Conservation (phyloP, 2,797 vertebrate species). For the Tarsius wallacei region DNA sequence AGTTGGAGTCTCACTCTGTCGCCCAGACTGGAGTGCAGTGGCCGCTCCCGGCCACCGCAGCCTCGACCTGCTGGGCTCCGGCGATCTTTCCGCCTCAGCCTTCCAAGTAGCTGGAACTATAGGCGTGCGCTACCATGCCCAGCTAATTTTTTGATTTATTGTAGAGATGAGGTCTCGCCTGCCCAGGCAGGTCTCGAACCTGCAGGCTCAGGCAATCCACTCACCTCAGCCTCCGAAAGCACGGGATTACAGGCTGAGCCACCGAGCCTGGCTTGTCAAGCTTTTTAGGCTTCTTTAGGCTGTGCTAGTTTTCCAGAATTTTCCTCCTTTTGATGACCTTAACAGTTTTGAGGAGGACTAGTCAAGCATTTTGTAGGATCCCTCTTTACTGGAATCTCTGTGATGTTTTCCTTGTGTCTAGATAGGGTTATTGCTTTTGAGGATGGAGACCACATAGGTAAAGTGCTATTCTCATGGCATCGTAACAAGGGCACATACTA, state of each 20-base stretch:
- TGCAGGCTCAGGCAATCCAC: background rate
- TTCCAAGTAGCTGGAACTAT: too few relatives aligned
- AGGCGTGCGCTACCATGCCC: too few relatives aligned
- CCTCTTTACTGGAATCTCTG: background rate
- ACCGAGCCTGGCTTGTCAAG: too few relatives aligned
- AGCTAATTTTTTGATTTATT: too few relatives aligned
- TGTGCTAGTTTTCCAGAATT: background rate
- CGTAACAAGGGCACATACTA: background rate
- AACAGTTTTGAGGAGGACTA: background rate
- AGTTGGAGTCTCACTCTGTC: background rate
- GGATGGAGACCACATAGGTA: background rate
- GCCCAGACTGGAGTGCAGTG: background rate
- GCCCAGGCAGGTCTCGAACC: too few relatives aligned
- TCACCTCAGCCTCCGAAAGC: background rate
- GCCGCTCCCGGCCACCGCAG: too few relatives aligned
- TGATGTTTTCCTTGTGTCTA: background rate
- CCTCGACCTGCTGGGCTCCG: too few relatives aligned
- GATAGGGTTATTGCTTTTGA: background rate
- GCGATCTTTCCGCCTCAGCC: too few relatives aligned
- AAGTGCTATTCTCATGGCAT: background rate
- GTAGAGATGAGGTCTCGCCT: too few relatives aligned
- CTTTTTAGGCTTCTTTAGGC: background rate
- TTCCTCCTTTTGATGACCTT: background rate
- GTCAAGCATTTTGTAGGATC: background rate
- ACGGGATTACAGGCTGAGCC: too few relatives aligned